These are phyloP conservation scores for Stylophora pistillata DNA, from an alignment of 64 coral and sea anemone genomes.

Conservation along the genomic window DNA sequence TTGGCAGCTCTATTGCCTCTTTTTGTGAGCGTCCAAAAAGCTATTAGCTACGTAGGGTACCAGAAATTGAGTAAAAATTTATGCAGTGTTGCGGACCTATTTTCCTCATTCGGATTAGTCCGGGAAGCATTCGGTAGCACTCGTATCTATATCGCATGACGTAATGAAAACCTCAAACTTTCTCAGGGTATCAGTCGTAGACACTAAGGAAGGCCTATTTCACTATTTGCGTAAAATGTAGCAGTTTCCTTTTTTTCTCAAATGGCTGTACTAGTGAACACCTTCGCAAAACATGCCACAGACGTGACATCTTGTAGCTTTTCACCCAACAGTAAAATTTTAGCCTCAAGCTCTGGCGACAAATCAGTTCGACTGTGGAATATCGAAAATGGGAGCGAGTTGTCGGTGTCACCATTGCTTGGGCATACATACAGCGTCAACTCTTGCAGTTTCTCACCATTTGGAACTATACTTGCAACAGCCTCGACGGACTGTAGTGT, in stretches of 20 bases:
- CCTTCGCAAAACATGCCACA: conserved; percentile 79
- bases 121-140: background rate
- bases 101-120: background rate
- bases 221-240: background rate
- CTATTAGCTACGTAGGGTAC: too few species aligned
- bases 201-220: background rate
- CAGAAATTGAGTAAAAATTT: too few species aligned
- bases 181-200: background rate
- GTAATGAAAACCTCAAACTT: background rate
- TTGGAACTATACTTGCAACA: conserved; percentile 96
- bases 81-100: too few species aligned
- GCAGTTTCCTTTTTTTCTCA: background rate
- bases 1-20: too few species aligned
- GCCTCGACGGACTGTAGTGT: conserved; percentile 93
- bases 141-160: conserved; percentile 4
- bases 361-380: conserved; percentile 93
- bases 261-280: conserved; percentile 86
- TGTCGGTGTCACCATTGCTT: conserved; percentile 80
- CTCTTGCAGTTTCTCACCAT: conserved; percentile 93
- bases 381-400: conserved; percentile 81
- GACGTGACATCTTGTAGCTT: conserved; percentile 90
- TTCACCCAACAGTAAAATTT: conserved; percentile 86
- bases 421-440: conserved; percentile 90
- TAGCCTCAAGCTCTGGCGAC: conserved; percentile 93
- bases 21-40: too few species aligned